Evolutionary conservation across 23 tunicate species (phyloP), one percentile per base, ranked within the genome.

Genomic region (Aplidium turbinatum): DNA sequence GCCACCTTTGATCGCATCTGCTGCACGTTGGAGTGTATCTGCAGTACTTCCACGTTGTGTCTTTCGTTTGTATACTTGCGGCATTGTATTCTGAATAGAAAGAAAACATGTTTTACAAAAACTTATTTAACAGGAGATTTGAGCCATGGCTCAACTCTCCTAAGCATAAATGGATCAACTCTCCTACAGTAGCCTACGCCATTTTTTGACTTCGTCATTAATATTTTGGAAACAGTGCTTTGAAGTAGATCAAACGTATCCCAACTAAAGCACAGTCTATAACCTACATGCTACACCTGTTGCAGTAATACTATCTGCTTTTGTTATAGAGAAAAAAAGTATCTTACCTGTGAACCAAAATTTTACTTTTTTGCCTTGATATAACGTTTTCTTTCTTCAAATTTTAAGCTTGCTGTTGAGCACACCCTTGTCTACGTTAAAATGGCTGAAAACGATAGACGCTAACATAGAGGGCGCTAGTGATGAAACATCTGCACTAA

Each of bases 391-490:
- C 22, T 54, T 54, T 54, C 21, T 22, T 25, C 4, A 54, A 54
- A 18, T n/a, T 54, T 54, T 25, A 5, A 18, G 19, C 23, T 54
- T n/a, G 21, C 60, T 11, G 60, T 25, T 54, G 60, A 5, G n/a
- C n/a, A 54, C 4, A 54, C 21, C 60, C 21, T 25, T 54, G 60
- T n/a, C 19, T 54, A 5, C 21, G 22, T 18, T 54, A 5, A 25
- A n/a, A n/a, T 11, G 21, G 23, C 4, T 18, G 22, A n/a, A 18
- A 54, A 5, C 23, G 60, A 18, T 13, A n/a, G 24, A 54, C 19
- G 60, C 19, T 11, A 54, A 54, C 22, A 54, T 54, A 54, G 60
- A 54, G 60, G 60, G 60, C 60, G 60, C 60, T 54, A 54, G 19
- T 11, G 22, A 54, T 18, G 19, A 18, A 9, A 18, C 21, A 54